A percentile compares a stretch with the other conserved stretches of the same genome.
Conservation (phyloP, 2,113 vertebrate genomes). For the Coptodon rendalli region DNA sequence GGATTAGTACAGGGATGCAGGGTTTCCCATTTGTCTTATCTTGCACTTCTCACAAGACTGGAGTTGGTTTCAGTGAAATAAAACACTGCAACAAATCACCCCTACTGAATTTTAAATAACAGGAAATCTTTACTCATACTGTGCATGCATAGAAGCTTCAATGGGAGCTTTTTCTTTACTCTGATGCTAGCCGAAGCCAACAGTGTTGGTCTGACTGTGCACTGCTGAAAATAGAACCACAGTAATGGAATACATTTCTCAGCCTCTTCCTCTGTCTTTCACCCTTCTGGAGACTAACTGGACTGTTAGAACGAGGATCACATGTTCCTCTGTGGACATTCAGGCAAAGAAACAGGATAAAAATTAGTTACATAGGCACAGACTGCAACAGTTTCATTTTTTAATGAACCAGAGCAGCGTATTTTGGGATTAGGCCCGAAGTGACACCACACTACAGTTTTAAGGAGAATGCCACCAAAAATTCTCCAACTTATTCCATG, state of each 20-base stretch:
- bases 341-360: neutral
- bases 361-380: neutral
- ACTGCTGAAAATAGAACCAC: neutral
- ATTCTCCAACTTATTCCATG: neutral
- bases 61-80: neutral
- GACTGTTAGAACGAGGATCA: neutral
- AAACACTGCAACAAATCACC: neutral
- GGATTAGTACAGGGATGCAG: neutral
- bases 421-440: neutral
- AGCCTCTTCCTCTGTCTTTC: neutral
- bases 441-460: neutral
- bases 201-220: neutral
- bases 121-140: neutral
- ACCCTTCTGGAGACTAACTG: neutral
- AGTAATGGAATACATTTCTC: neutral
- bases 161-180: neutral
- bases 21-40: conserved; percentile 8
- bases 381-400: neutral
- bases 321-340: neutral
- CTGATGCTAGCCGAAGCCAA: neutral
- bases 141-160: neutral
- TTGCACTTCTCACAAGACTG: neutral
- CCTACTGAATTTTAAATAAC: neutral
- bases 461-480: neutral
- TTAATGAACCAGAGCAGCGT: neutral